phyloP scores from a whole-genome alignment of 2,113 vertebrate species.

The Misgurnus mizolepis region DNA sequence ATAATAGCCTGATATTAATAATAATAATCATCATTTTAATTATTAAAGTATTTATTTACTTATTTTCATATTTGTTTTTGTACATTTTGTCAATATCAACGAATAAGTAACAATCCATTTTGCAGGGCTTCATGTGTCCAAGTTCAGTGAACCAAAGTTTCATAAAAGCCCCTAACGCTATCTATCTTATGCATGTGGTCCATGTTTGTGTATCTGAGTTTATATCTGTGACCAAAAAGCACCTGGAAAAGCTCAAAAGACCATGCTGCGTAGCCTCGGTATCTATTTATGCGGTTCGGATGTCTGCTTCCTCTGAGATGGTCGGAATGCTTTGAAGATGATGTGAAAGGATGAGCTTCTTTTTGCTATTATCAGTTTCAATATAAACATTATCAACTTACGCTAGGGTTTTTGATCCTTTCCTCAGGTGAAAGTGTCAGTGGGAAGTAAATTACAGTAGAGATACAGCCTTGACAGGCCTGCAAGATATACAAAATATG shows the following conservation, averaged over 20 bases:
- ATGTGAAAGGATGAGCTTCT: conserved; percentile 32
- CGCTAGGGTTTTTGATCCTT: conserved; percentile 18
- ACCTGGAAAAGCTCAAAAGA: conserved; percentile 53
- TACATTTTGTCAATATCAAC: conserved; percentile 1
- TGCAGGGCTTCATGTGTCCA: not conserved
- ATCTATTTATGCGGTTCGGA: conserved; percentile 40
- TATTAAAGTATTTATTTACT: not conserved
- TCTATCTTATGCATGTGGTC: conserved; percentile 5
- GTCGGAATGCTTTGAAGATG: conserved; percentile 32
- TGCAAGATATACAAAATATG: not conserved
- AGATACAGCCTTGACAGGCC: not conserved
- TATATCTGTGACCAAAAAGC: conserved; percentile 16
- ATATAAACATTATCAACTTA: conserved; percentile 28
- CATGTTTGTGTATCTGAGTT: not conserved
- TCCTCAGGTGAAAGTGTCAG: not conserved
- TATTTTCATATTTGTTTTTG: not conserved
- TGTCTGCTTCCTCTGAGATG: conserved; percentile 47
- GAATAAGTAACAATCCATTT: not conserved
- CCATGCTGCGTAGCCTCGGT: conserved; percentile 18
- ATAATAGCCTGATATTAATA: too few species aligned
- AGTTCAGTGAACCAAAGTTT: conserved; percentile 3
- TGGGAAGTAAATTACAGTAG: not conserved
- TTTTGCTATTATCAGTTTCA: conserved; percentile 18
- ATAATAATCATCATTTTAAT: not conserved
- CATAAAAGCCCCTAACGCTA: not conserved